Evolutionary conservation across 2,113 vertebrate species (phyloP).

Genomic region (Hemibagrus wyckioides): DNA sequence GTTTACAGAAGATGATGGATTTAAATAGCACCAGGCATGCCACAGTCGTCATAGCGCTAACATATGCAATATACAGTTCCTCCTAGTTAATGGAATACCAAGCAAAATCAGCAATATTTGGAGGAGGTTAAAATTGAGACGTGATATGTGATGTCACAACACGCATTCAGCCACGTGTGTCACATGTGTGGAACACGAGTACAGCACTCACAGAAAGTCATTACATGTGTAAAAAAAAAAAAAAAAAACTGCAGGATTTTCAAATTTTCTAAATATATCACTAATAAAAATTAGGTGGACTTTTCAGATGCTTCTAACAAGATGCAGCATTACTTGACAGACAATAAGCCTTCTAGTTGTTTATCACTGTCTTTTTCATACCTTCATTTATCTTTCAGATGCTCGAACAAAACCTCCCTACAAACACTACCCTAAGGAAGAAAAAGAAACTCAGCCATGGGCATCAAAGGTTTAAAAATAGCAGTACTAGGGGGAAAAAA

Average conservation of each 20-base stretch:
- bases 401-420: neutral
- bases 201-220: too few relatives aligned
- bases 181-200: too few relatives aligned
- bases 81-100: too few relatives aligned
- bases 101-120: too few relatives aligned
- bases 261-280: too few relatives aligned
- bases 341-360: neutral
- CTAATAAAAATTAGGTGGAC: neutral
- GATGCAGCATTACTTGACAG: neutral
- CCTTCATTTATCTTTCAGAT: neutral
- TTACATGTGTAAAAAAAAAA: too few relatives aligned
- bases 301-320: neutral
- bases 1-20: neutral
- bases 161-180: too few relatives aligned
- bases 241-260: too few relatives aligned
- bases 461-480: conserved; percentile 33
- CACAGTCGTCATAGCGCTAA: neutral
- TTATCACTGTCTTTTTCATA: neutral
- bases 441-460: conserved; percentile 13
- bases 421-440: neutral
- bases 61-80: neutral
- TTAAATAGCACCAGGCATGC: neutral
- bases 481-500: neutral
- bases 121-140: too few relatives aligned
- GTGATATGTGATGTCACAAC: too few relatives aligned